Evolutionary conservation across 2,797 vertebrate species (phyloP).

Genomic region (Tangara arthus): DNA sequence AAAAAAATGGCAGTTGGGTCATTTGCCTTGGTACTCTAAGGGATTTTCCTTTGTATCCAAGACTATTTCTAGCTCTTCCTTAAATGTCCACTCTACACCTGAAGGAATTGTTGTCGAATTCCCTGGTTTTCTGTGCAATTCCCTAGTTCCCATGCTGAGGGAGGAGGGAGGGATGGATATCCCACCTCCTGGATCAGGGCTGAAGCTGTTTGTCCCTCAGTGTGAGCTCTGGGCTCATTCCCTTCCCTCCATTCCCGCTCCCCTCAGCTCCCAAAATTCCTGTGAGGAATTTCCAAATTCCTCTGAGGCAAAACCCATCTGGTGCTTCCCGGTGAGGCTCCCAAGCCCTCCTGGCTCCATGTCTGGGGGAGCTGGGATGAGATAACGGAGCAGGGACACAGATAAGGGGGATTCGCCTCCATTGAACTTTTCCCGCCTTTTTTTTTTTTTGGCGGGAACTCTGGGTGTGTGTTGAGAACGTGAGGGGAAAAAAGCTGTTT

Average conservation of each 20-base stretch:
- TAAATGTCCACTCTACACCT: background rate
- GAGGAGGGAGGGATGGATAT: background rate
- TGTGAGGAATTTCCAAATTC: background rate
- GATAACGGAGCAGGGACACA: rapidly evolving
- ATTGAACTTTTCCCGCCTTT: background rate
- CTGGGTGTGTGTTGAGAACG: rapidly evolving
- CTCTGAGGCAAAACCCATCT: background rate
- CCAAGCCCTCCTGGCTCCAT: background rate
- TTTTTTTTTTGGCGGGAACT: background rate
- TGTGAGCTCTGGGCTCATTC: rapidly evolving
- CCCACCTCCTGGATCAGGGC: background rate
- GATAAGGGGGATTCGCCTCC: background rate
- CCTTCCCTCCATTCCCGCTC: background rate
- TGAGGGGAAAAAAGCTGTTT: background rate
- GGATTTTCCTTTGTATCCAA: background rate
- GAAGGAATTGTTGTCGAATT: background rate
- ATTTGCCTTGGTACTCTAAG: rapidly evolving
- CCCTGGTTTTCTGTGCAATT: rapidly evolving
- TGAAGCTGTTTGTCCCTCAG: background rate
- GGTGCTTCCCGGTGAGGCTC: background rate
- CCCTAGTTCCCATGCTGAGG: background rate
- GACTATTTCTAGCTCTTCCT: background rate
- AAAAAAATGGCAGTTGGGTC: background rate
- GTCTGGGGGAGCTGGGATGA: background rate
- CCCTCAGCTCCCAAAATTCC: background rate